phyloP scores from a whole-genome alignment of 2,888 invertebrate species.

The Frankliniella fusca region DNA sequence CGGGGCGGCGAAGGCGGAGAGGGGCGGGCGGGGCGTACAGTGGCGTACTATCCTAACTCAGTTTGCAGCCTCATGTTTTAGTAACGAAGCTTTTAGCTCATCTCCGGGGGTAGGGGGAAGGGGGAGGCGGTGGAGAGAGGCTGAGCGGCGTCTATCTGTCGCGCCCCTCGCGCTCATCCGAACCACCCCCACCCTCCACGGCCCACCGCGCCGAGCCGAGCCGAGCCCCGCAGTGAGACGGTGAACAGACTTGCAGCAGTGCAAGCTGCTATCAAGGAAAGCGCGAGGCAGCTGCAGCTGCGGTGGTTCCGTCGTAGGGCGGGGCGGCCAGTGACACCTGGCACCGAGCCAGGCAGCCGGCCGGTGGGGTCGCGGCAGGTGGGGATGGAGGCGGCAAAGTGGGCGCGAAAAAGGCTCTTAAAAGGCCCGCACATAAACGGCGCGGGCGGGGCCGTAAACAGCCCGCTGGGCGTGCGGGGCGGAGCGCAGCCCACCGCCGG shows the following conservation, averaged over 20 bases:
- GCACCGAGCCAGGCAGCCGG: slow-evolving; percentile 76
- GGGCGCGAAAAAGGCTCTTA: slow-evolving; percentile 21
- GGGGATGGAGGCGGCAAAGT: slow-evolving; percentile 4
- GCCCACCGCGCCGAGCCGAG: background rate
- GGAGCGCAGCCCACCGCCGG: slow-evolving; percentile 37
- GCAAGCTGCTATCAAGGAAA: too few relatives aligned
- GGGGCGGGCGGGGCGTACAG: background rate
- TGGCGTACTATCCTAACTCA: slow-evolving; percentile 24
- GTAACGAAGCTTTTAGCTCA: slow-evolving; percentile 26
- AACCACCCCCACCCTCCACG: background rate
- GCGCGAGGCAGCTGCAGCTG: too few relatives aligned
- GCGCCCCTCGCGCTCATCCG: background rate
- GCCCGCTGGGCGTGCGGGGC: slow-evolving; percentile 31
- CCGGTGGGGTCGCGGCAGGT: background rate
- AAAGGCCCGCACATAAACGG: slow-evolving; percentile 26
- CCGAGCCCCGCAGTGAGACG: background rate
- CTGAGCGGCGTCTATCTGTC: background rate
- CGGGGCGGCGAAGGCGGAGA: background rate
- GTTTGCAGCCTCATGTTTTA: slow-evolving; percentile 26
- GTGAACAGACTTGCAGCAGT: too few relatives aligned
- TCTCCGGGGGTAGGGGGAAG: background rate
- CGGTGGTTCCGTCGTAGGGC: too few relatives aligned
- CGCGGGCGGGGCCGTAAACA: slow-evolving; percentile 34
- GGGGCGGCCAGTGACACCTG: slow-evolving; percentile 43
- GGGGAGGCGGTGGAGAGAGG: background rate